phyloP scores from a whole-genome alignment of 2,888 invertebrate genomes.

The Nebria salina region DNA sequence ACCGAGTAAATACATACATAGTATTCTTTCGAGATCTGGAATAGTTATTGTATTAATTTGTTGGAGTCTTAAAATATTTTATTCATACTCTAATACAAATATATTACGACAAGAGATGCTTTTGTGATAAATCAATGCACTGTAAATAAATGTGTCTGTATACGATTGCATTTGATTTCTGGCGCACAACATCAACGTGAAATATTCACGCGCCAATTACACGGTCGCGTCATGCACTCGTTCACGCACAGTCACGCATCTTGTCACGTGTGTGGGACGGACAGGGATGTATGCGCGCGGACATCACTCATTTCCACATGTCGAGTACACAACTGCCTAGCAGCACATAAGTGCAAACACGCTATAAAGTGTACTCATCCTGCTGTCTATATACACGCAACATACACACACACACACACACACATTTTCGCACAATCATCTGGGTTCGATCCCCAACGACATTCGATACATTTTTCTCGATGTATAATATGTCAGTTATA shows the following conservation, averaged over 20 bases:
- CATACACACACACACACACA: not conserved
- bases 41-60: too few relatives aligned
- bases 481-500: too few relatives aligned
- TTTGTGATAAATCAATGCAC: not conserved
- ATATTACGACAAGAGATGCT: not conserved
- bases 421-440: not conserved
- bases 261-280: slow-evolving; percentile 23
- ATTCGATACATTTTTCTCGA: too few relatives aligned
- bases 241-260: slow-evolving; percentile 24
- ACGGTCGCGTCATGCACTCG: slow-evolving; percentile 20
- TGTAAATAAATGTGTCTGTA: slow-evolving; percentile 19
- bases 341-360: slow-evolving; percentile 26
- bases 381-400: not conserved
- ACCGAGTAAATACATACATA: too few relatives aligned
- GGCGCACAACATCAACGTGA: not conserved
- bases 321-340: slow-evolving; percentile 7
- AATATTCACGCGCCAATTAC: slow-evolving; percentile 32
- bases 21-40: too few relatives aligned
- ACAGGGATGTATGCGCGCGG: slow-evolving; percentile 1
- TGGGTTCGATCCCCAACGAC: too few relatives aligned
- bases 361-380: slow-evolving; percentile 12
- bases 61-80: too few relatives aligned
- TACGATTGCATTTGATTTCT: not conserved
- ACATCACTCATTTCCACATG: slow-evolving; percentile 31
- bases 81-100: too few relatives aligned